Evolutionary conservation across 2,113 vertebrate genomes (phyloP), one percentile per base, ranked within the genome.

Genomic region (Oryzias woworae): DNA sequence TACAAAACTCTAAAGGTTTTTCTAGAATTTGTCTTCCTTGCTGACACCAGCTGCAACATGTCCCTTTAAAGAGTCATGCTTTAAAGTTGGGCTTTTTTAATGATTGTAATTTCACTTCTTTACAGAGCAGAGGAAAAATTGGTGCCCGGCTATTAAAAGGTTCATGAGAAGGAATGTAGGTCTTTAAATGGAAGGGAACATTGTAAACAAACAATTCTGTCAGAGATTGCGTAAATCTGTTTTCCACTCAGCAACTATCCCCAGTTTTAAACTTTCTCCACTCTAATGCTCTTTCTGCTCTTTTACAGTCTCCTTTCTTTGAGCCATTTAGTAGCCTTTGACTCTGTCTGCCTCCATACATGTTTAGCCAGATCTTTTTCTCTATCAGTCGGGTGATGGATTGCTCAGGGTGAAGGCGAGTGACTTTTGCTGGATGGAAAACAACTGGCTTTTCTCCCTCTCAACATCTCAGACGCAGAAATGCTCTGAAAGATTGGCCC

Each of bases 381-480:
- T 48, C 26, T 58, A 68, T 75, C 66, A 54, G 58, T 64, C 71
- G 49, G 7, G 71, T 87, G 80, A 85, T 81, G 80, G 80, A 87
- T 87, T 60, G 71, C 60, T 80, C 64, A 48, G 75, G 71, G 79
- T 77, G 77, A 75, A 73, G 80, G 73, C 73, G 72, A 18, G 63
- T 47, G 77, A 82, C 80, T 83, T 81, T 14, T 73, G 64, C 73
- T 80, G 73, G 85, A 85, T 66, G 51, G 82, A 81, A 75, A 83
- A 73, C 80, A 87, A 87, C 82, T 81, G 82, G 46, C 63, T 4
- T 56, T 36, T 54, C 71, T 72, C 53, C 28, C 54, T 54, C 69
- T 46, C 61, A 48, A 53, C 23, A 55, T 18, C 69, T 13, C 28
- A n/a, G 53, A 65, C 64, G 43, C 60, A 24, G 28, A 13, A 15